Base-by-base conservation (phyloP, 2,888 invertebrate species). In the Nowickia ferox region DNA sequence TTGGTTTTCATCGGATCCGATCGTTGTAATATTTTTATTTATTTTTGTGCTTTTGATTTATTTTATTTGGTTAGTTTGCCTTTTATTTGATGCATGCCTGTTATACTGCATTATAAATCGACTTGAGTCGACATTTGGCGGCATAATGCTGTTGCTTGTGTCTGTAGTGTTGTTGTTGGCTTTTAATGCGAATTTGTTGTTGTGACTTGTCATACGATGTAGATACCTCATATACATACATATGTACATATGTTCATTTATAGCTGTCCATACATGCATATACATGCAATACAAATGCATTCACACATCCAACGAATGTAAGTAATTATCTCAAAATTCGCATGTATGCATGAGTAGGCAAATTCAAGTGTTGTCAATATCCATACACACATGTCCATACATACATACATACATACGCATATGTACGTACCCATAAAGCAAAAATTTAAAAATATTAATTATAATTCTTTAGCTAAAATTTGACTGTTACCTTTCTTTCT, bases 171-270 rank as follows among this genome's bases (percentile, higher is more conserved):
- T 59, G 46, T 42, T 72, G 17, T 4, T 63, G 22, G 6, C 5
- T 40, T 53, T 71, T 44, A 15, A 44, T 81, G 55, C 44, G 13
- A 77, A 74, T 77, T 84, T 77, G 63, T 79, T 71, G 46, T 71
- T 77, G 48, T 77, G 81, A 69, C 69, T 85, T 82, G 78, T 75
- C 81, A 82, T 82, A 71, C 78, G 78, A 85, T 69, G 81, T 82
- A 85, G 51, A 59, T 81, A 69, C 74, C 80, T 80, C 65, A 13
- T 51, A 59, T 42, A 42, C 13, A 40, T 48, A 53, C 59, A 30
- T 46, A 57, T 46, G 15, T 22, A 4, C 15, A 15, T 51, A 53
- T 22, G 48, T 51, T 48, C 9, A 44, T 48, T n/a, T 8, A n/a
- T 57, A 40, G 19, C 9, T 4, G 15, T 5, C 3, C 66, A 66